phyloP scores from a whole-genome alignment of 1,140 invertebrate species.

The Diabrotica undecimpunctata region DNA sequence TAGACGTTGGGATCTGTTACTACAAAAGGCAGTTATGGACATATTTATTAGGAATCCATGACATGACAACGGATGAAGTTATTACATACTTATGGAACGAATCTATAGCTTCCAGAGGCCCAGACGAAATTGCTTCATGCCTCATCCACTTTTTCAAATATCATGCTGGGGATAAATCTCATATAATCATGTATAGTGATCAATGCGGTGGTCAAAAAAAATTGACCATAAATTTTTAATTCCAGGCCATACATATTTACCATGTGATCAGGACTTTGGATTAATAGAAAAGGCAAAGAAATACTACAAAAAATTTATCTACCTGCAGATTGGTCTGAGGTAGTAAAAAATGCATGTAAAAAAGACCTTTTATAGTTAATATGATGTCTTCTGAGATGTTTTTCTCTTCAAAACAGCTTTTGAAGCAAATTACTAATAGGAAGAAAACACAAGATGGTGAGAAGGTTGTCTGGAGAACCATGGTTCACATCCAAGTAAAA shows the following conservation, averaged over 20 bases:
- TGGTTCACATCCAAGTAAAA: neutral
- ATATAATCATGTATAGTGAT: constrained; percentile 29
- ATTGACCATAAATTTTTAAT: constrained; percentile 4
- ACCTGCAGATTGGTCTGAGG: constrained; percentile 3
- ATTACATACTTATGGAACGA: constrained; percentile 27
- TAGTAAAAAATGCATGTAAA: constrained; percentile 10
- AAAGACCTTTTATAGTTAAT: constrained; percentile 1
- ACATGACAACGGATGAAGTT: constrained; percentile 16
- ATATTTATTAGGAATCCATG: constrained; percentile 1
- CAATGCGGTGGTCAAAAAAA: constrained; percentile 28
- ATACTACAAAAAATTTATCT: constrained; percentile 14
- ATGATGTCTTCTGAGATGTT: constrained; percentile 10
- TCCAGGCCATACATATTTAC: constrained; percentile 7
- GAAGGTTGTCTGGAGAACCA: neutral
- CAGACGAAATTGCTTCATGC: constrained; percentile 29
- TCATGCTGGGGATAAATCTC: neutral
- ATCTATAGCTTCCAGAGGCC: constrained; percentile 24
- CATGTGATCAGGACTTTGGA: neutral
- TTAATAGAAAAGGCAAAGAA: constrained; percentile 13
- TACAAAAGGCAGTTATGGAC: constrained; percentile 5
- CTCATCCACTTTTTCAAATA: constrained; percentile 21
- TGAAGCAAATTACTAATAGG: neutral
- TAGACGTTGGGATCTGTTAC: neutral
- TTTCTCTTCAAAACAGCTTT: neutral
- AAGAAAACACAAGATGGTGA: neutral